Evolutionary conservation across 2,888 invertebrate genomes (phyloP), one percentile per base, ranked within the genome.

Genomic region (Mythimna ferrago): DNA sequence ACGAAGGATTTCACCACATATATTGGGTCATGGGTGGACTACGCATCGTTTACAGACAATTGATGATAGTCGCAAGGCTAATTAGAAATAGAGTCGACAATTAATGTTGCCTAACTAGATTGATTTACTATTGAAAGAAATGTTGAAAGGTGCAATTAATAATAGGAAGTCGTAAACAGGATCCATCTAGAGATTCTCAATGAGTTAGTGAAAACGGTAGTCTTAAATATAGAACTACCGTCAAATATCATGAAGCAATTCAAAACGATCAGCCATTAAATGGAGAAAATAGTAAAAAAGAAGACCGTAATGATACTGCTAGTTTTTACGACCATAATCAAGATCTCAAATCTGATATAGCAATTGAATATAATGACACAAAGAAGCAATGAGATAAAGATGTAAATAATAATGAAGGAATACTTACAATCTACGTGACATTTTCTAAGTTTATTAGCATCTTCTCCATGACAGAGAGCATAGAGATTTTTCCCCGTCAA

Each of bases 361-460:
- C 53, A 76, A 76, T 71, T 66, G 53, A 76, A 71, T 32, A 71
- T 77, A 80, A 73, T 77, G 62, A 60, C 44, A 44, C 32, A 32
- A 64, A 0, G 53, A 60, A 16, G n/a, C 66, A 60, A 57, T 56
- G 19, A 73, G 35, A 64, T 56, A 54, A 44, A 69, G 6, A 69
- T 19, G 68, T 10, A 64, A 51, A 68, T 41, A 72, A 41, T 26
- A 64, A 44, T 48, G 56, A 67, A 66, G 9, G 0, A 48, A 66
- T 91, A 98, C 99, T 99, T 97, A 99, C 99, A 97, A 97, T 99
- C 99, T 93, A 98, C 97, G 94, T 99, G 99, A 93, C 98, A 98
- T 97, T 99, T 99, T 89, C 99, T 97, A 91, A 99, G 97, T 95
- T 98, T 98, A 94, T 98, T 98, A 73, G 99, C 98, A 93, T 99